Conservation (phyloP, 1,140 invertebrate species). For the Drosophila truncata region DNA sequence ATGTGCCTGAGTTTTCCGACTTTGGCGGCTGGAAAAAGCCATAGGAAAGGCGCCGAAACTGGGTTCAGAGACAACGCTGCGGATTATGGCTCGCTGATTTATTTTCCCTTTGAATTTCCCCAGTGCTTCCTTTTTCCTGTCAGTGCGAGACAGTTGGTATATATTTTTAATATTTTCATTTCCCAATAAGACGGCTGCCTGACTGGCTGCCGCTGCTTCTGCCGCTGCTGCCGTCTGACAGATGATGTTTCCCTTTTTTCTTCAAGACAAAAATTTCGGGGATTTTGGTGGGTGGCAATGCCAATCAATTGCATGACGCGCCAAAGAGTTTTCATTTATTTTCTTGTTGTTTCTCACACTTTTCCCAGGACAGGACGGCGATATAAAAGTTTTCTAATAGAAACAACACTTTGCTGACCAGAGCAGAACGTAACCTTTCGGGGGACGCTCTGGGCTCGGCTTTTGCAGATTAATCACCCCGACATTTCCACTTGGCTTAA, state of each 20-base stretch:
- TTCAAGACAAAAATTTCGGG: slow-evolving; percentile 21
- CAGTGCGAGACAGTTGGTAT: slow-evolving; percentile 28
- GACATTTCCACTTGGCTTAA: slow-evolving; percentile 65
- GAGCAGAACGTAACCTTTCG: slow-evolving; percentile 30
- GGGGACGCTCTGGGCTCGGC: neutral
- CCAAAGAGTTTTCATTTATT: slow-evolving; percentile 48
- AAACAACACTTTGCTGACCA: slow-evolving; percentile 28
- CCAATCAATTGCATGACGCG: slow-evolving; percentile 39
- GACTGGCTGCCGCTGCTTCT: slow-evolving; percentile 6
- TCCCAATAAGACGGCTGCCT: slow-evolving; percentile 37
- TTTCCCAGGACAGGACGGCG: slow-evolving; percentile 9
- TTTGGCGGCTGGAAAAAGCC: slow-evolving; percentile 4
- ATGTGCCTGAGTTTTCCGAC: slow-evolving; percentile 34
- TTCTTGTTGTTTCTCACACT: slow-evolving; percentile 25
- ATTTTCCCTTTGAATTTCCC: slow-evolving; percentile 39
- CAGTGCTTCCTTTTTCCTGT: slow-evolving; percentile 18
- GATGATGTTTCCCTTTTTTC: slow-evolving; percentile 34
- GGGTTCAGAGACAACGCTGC: slow-evolving; percentile 37
- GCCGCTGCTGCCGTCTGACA: slow-evolving; percentile 21
- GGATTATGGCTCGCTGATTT: slow-evolving; percentile 49
- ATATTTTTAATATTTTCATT: slow-evolving; percentile 57
- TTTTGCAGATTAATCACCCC: slow-evolving; percentile 55
- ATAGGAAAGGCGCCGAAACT: slow-evolving; percentile 24
- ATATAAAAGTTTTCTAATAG: slow-evolving; percentile 46
- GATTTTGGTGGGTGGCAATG: slow-evolving; percentile 21